Percentiles rank a stretch among this genome's conserved stretches.
phyloP scores from a whole-genome alignment of 2,113 vertebrate genomes.

The Calyptommatus sinebrachiatus region DNA sequence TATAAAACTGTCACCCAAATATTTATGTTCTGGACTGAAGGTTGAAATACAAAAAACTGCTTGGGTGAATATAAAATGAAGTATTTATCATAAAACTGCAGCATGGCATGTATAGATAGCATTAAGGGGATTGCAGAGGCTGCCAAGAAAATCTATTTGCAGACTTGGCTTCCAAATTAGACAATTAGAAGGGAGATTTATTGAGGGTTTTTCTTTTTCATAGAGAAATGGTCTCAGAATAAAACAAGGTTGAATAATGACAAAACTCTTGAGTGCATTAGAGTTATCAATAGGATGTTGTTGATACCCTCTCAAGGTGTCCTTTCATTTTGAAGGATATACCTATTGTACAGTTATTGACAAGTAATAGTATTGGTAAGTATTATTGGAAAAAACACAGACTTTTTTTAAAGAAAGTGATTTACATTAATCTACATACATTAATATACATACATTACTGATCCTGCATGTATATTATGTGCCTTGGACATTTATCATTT shows the following conservation, averaged over 20 bases:
- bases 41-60: constrained; percentile 56
- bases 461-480: neutral
- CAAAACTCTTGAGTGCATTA: constrained; percentile 38
- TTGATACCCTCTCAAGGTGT: constrained; percentile 1
- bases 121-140: constrained; percentile 56
- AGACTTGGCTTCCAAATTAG: constrained; percentile 64
- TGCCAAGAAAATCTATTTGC: constrained; percentile 54
- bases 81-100: constrained; percentile 66
- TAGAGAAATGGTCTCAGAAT: constrained; percentile 52
- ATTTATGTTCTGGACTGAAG: constrained; percentile 62
- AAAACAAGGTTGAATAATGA: constrained; percentile 53
- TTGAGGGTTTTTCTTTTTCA: constrained; percentile 39
- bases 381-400: neutral
- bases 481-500: neutral
- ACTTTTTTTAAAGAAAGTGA: too few species aligned
- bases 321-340: constrained; percentile 9
- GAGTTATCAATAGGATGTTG: constrained; percentile 34
- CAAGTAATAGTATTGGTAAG: neutral
- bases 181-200: constrained; percentile 57
- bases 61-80: constrained; percentile 59
- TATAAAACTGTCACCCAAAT: constrained; percentile 47
- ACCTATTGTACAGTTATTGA: neutral
- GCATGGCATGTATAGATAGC: constrained; percentile 59
- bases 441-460: neutral
- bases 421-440: too few species aligned